Base-by-base conservation (phyloP, 2,797 vertebrate genomes). In the Manis javanica region DNA sequence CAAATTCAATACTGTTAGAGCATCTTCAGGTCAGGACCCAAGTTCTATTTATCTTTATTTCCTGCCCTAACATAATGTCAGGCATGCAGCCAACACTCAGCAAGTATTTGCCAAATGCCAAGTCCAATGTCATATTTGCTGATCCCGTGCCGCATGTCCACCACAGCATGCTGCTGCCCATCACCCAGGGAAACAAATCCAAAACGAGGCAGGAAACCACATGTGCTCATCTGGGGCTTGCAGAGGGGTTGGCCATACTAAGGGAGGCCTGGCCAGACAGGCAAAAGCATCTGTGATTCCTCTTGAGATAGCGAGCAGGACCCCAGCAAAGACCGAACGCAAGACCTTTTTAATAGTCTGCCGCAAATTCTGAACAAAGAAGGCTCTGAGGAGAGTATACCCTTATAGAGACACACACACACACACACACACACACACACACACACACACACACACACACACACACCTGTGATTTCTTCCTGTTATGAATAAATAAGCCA, bases 151-250 rank as follows among this genome's bases (percentile, higher is more conserved):
- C 46, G 46, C 46, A 9, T 46, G 37, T 13, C 57, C n/a, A 2
- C 34, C 57, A 31, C 29, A 3, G 31, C 24, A 37, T 0, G 24
- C 66, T 0, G 0, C 19, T 11, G 49, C n/a, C 37, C 34, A 0
- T 63, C 2, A 18, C 34, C 15, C 83, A 23, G 55, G 55, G 46
- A 79, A 64, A 81, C 31, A 18, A 55, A 55, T 42, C 14, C 8
- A 0, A 53, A 87, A 24, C 0, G 3, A 19, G 26, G 55, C 39
- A 7, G 51, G 51, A 68, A 68, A 77, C 16, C 15, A 7, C 21
- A 57, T 9, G 64, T 5, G 64, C 10, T 37, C 19, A 18, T 79
- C 6, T 21, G 31, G 46, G 57, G 26, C 82, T 11, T 0, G 12
- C 15, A 11, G 42, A 34, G 79, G 82, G 5, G 21, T 2, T 24